phyloP scores from a whole-genome alignment of 2,797 vertebrate species.

The Sarcoramphus papa region DNA sequence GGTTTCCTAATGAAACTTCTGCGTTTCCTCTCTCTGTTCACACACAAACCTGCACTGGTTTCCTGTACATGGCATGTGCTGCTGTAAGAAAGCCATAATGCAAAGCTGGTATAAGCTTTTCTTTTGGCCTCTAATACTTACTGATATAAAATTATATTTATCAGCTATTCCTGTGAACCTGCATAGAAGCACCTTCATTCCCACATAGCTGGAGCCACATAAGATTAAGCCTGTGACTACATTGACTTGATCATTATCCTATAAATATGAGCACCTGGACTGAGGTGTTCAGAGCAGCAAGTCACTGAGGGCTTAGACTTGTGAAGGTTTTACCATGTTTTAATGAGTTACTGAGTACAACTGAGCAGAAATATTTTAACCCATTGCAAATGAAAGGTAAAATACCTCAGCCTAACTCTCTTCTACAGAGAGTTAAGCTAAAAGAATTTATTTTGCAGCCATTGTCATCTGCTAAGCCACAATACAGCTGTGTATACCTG shows the following conservation, averaged over 20 bases:
- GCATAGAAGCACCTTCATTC: neutral
- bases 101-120: neutral
- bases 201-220: too few species aligned
- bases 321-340: neutral
- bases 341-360: neutral
- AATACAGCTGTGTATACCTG: neutral
- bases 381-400: neutral
- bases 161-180: neutral
- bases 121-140: neutral
- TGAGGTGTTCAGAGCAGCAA: neutral
- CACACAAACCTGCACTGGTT: neutral
- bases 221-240: neutral
- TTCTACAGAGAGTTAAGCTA: neutral
- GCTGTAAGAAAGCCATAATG: neutral
- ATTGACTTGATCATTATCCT: neutral
- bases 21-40: neutral
- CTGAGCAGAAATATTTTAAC: neutral
- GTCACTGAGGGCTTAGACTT: neutral
- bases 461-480: neutral
- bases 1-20: neutral
- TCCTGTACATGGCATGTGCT: accelerated
- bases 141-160: neutral
- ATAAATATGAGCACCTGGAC: neutral
- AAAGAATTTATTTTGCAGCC: neutral
- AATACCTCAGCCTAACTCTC: neutral